phyloP scores from a whole-genome alignment of 1,140 invertebrate species.

The Mycetomoellerius zeteki region DNA sequence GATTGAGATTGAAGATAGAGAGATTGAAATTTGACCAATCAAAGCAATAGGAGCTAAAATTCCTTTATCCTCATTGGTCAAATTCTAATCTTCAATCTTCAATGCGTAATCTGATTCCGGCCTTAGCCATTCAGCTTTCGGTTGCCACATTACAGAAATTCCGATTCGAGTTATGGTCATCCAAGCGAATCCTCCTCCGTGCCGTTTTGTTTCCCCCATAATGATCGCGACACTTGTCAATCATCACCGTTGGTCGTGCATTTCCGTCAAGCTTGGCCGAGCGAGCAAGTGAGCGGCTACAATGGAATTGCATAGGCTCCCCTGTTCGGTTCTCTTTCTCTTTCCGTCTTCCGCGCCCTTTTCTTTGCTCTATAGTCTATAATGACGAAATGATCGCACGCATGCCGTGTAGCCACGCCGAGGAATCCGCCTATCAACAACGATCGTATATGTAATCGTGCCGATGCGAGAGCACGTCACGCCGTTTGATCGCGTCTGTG shows the following conservation, averaged over 20 bases:
- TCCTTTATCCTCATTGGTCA: too few species aligned
- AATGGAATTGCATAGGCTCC: conserved; percentile 21
- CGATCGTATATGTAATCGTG: conserved; percentile 64
- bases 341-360: not conserved
- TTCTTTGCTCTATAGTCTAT: too few species aligned
- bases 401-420: conserved; percentile 32
- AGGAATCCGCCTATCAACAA: conserved; percentile 60
- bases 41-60: too few species aligned
- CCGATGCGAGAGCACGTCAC: conserved; percentile 71
- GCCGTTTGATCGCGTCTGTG: conserved; percentile 61
- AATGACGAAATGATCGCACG: conserved; percentile 23
- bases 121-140: not conserved
- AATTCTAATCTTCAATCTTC: too few species aligned
- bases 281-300: conserved; percentile 45
- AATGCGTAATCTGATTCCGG: too few species aligned
- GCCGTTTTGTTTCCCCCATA: conserved; percentile 33
- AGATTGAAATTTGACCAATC: too few species aligned
- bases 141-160: not conserved
- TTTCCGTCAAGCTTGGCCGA: conserved; percentile 60
- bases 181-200: conserved; percentile 34
- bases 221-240: conserved; percentile 63
- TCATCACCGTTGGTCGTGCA: conserved; percentile 67
- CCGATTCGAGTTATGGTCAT: not conserved
- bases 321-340: not conserved
- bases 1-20: too few species aligned